These are phyloP conservation scores for Copidosoma floridanum DNA, from an alignment of 1,140 invertebrate genomes.

Conservation along the genomic window DNA sequence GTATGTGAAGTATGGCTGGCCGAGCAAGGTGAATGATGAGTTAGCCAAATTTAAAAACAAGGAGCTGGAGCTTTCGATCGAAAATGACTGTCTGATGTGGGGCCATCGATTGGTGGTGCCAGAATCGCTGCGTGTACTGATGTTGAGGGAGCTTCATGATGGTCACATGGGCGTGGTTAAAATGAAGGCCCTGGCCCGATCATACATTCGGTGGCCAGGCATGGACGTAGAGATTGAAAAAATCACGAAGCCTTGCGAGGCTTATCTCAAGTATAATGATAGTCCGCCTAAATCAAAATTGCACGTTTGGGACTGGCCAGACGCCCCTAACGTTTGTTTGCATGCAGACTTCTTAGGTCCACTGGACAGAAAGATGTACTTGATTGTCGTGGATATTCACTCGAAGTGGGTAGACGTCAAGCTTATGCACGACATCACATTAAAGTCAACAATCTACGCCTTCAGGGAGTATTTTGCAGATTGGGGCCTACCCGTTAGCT, in stretches of 20 bases:
- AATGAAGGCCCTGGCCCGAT: background rate
- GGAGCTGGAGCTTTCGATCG: too few species aligned
- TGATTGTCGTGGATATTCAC: constrained; percentile 19
- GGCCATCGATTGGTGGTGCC: constrained; percentile 35
- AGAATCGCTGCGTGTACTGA: constrained; percentile 6
- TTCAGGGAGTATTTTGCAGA: too few species aligned
- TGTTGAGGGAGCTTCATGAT: constrained; percentile 37
- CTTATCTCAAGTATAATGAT: background rate
- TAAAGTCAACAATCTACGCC: too few species aligned
- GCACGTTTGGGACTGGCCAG: background rate
- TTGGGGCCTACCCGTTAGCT: background rate
- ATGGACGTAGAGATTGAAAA: background rate
- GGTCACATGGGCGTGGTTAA: constrained; percentile 36
- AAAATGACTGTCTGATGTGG: too few species aligned
- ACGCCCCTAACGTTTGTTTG: background rate
- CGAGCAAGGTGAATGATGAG: background rate
- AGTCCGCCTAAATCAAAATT: background rate
- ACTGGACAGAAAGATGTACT: background rate
- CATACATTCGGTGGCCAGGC: too few species aligned
- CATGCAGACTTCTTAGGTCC: too few species aligned
- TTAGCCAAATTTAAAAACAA: background rate
- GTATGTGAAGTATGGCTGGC: background rate
- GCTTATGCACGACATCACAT: constrained; percentile 16
- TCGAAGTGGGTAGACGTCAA: constrained; percentile 14
- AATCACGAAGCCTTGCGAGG: background rate